Percentiles rank a stretch among this genome's conserved stretches.
phyloP scores from a whole-genome alignment of 2,797 vertebrate species.

The Acanthurus lineatus region DNA sequence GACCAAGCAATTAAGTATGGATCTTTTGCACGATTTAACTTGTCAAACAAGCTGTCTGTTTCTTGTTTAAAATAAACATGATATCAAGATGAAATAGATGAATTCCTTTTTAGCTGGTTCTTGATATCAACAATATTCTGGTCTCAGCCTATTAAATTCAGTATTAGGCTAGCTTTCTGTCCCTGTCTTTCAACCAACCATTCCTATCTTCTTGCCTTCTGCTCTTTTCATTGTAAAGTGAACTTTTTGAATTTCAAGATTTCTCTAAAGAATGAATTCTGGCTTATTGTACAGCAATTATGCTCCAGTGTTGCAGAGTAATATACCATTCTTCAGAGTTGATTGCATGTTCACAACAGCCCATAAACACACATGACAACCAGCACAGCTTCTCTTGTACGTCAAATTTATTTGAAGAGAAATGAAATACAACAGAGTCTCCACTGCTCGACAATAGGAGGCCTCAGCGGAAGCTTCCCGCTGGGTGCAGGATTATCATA shows the following conservation, averaged over 20 bases:
- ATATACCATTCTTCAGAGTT: not conserved
- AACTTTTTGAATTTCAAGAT: not conserved
- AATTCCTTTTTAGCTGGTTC: slow-evolving; percentile 3
- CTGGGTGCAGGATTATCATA: slow-evolving; percentile 78
- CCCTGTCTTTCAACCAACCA: not conserved
- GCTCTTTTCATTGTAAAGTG: not conserved
- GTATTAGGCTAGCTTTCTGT: not conserved
- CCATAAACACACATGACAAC: slow-evolving; percentile 39
- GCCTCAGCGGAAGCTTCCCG: slow-evolving; percentile 57
- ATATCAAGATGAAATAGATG: slow-evolving; percentile 9
- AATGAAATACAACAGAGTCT: slow-evolving; percentile 52
- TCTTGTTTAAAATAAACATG: slow-evolving; percentile 28
- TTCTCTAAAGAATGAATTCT: not conserved
- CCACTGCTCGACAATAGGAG: slow-evolving; percentile 44
- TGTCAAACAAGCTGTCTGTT: slow-evolving; percentile 24
- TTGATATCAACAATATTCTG: not conserved
- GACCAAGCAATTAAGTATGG: slow-evolving; percentile 63
- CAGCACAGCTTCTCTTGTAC: slow-evolving; percentile 19
- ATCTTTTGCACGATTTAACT: slow-evolving; percentile 56
- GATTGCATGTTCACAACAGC: slow-evolving; percentile 7
- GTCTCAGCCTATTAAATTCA: not conserved
- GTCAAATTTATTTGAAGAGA: slow-evolving; percentile 55
- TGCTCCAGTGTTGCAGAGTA: slow-evolving; percentile 9
- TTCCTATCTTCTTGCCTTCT: not conserved
- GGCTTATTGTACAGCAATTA: slow-evolving; percentile 5